A percentile compares a stretch with the other conserved stretches of the same genome.
Evolutionary conservation across 2,113 vertebrate genomes (phyloP).

Genomic region (Leucosticte australis): DNA sequence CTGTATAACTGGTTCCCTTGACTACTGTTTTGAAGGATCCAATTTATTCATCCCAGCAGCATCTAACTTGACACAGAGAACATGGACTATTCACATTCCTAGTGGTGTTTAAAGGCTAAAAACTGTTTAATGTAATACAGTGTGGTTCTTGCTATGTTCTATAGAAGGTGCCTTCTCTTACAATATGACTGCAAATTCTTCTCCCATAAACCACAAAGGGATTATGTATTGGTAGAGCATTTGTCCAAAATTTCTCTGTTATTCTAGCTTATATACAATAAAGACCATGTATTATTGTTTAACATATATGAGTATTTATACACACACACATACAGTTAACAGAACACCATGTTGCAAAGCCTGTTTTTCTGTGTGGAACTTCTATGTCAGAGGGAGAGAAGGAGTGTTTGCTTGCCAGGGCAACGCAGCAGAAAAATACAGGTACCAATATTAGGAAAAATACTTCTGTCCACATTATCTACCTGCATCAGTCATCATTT

Average conservation of each 20-base stretch:
- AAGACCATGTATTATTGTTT: not conserved
- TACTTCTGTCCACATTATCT: not conserved
- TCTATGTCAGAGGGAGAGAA: not conserved
- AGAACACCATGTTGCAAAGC: not conserved
- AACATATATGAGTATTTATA: not conserved
- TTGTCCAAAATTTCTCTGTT: not conserved
- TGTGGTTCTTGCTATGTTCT: not conserved
- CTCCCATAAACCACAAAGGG: not conserved
- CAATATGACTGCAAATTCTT: not conserved
- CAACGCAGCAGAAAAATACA: not conserved
- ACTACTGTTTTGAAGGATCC: not conserved
- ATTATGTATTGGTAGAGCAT: not conserved
- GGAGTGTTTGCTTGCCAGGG: not conserved
- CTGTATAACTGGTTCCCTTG: not conserved
- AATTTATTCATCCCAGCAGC: not conserved
- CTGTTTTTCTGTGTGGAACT: not conserved
- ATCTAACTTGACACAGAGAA: not conserved
- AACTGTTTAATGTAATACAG: not conserved
- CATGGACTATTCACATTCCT: not conserved
- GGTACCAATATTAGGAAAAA: not conserved
- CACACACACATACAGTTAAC: not conserved
- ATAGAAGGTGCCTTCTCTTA: not conserved
- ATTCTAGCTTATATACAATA: not conserved
- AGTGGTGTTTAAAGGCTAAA: not conserved
- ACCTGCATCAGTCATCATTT: not conserved